A percentile compares a stretch with the other conserved stretches of the same genome.
These are phyloP conservation scores for Pseudochirops corinnae DNA, from an alignment of 2,797 vertebrate genomes.

Conservation along the genomic window DNA sequence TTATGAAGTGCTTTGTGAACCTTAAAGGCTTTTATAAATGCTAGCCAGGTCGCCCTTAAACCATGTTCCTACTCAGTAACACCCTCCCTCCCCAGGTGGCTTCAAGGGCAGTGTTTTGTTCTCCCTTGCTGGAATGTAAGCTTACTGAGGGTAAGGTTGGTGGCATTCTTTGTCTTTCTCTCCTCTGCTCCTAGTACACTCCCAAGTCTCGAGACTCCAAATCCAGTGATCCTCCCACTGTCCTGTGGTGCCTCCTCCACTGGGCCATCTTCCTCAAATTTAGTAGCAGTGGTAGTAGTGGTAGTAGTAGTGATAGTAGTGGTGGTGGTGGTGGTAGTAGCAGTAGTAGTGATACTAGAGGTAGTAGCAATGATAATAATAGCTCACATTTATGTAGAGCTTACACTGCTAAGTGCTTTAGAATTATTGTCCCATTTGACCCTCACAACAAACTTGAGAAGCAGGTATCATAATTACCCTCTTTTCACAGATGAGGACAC, in stretches of 20 bases:
- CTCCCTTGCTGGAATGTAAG: neutral
- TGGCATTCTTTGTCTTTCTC: neutral
- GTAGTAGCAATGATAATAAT: fast-evolving
- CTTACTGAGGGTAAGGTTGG: too few relatives aligned
- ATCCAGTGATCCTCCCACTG: neutral
- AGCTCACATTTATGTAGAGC: neutral
- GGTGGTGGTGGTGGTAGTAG: too few relatives aligned
- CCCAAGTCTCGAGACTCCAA: neutral
- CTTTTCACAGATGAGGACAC: neutral
- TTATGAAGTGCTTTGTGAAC: neutral
- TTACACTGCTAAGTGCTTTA: neutral
- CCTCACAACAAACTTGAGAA: neutral
- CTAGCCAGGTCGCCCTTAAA: too few relatives aligned
- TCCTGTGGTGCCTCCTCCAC: neutral
- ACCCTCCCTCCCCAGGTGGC: too few relatives aligned
- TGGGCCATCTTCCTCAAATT: neutral
- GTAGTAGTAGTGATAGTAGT: too few relatives aligned
- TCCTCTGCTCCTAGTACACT: neutral
- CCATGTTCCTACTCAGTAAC: neutral
- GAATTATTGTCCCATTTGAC: neutral
- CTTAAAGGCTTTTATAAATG: neutral
- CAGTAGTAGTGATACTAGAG: neutral
- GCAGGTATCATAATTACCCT: too few relatives aligned
- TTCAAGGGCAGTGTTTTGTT: neutral
- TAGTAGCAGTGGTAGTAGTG: neutral